phyloP scores from a whole-genome alignment of 1,140 invertebrate genomes.

The Zaprionus inermis region DNA sequence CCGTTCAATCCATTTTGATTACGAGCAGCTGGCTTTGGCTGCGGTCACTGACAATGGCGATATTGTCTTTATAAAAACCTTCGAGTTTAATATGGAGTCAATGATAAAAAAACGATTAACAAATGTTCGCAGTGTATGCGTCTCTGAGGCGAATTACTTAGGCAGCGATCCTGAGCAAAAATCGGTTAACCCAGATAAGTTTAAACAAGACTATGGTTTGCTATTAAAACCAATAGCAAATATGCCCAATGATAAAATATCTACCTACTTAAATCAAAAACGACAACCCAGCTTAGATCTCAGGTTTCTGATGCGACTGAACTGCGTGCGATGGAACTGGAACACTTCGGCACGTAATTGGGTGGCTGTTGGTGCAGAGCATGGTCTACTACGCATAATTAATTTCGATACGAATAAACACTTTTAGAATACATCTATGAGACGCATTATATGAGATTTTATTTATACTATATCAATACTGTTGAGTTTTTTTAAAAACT shows the following conservation, averaged over 20 bases:
- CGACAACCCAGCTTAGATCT: conserved; percentile 42
- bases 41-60: conserved; percentile 64
- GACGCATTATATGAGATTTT: conserved; percentile 25
- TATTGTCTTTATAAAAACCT: conserved; percentile 45
- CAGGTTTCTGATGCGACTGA: conserved; percentile 44
- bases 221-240: conserved; percentile 45
- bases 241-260: neutral
- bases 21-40: conserved; percentile 28
- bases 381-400: conserved; percentile 70
- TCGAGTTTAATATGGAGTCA: conserved; percentile 47
- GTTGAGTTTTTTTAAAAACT: conserved; percentile 20
- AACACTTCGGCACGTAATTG: conserved; percentile 48
- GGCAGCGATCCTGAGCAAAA: neutral
- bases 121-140: conserved; percentile 25
- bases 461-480: neutral
- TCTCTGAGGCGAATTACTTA: conserved; percentile 43
- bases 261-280: conserved; percentile 33
- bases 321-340: conserved; percentile 62
- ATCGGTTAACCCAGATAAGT: conserved; percentile 33
- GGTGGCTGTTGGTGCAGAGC: conserved; percentile 71
- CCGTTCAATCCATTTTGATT: conserved; percentile 58
- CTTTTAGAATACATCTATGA: conserved; percentile 18
- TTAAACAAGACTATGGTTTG: conserved; percentile 63
- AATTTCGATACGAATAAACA: conserved; percentile 47
- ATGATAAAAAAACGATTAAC: conserved; percentile 9